phyloP scores from a whole-genome alignment of 2,888 invertebrate genomes.

The Drosophila fulvimacula region DNA sequence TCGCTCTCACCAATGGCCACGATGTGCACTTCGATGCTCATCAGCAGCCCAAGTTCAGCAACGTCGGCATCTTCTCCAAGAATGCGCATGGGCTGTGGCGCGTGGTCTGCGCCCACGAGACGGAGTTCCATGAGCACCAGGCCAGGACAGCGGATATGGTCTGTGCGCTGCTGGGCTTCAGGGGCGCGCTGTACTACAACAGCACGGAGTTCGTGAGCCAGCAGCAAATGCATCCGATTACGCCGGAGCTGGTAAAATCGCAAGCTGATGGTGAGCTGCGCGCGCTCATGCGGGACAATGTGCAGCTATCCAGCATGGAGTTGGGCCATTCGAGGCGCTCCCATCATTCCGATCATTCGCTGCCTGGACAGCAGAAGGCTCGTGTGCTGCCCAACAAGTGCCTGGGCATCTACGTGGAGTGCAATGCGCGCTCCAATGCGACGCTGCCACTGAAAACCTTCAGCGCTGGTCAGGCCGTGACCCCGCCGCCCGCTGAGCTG shows the following conservation, averaged over 20 bases:
- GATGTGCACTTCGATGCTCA: slow-evolving; percentile 87
- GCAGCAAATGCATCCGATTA: slow-evolving; percentile 65
- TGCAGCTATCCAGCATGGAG: slow-evolving; percentile 60
- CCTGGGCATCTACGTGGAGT: slow-evolving; percentile 81
- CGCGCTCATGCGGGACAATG: slow-evolving; percentile 61
- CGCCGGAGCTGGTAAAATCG: slow-evolving; percentile 65
- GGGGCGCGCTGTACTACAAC: slow-evolving; percentile 80
- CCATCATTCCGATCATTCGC: slow-evolving; percentile 7
- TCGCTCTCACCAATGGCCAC: slow-evolving; percentile 88
- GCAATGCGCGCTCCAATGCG: slow-evolving; percentile 73
- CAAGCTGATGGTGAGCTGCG: slow-evolving; percentile 43
- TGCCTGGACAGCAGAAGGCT: slow-evolving; percentile 47
- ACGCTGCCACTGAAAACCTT: slow-evolving; percentile 75
- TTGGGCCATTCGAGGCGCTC: slow-evolving; percentile 10
- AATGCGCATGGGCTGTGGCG: slow-evolving; percentile 88
- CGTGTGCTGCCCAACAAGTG: slow-evolving; percentile 68
- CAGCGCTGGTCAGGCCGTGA: slow-evolving; percentile 71
- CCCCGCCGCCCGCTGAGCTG: slow-evolving; percentile 27
- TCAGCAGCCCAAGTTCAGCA: slow-evolving; percentile 87
- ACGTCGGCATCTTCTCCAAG: slow-evolving; percentile 88
- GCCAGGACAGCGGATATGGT: slow-evolving; percentile 86
- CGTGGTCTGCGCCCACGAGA: slow-evolving; percentile 87
- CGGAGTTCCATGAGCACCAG: slow-evolving; percentile 62
- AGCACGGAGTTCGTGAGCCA: slow-evolving; percentile 61
- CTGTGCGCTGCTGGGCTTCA: slow-evolving; percentile 89